These are phyloP conservation scores for Sinocyclocheilus rhinocerous DNA, from an alignment of 2,113 vertebrate genomes.

Conservation along the genomic window DNA sequence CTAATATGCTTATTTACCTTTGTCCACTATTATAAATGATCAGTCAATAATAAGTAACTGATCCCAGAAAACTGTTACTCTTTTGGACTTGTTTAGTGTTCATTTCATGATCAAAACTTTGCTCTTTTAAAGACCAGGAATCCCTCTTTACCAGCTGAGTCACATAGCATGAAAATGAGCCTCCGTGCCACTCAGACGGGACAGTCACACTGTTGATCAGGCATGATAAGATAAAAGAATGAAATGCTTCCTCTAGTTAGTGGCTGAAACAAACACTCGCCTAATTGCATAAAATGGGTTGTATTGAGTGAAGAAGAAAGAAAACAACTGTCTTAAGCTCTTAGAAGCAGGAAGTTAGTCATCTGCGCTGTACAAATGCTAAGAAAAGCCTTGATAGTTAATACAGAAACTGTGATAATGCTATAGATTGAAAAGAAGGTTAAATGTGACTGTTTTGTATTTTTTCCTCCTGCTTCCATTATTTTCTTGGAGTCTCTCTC, in stretches of 20 bases:
- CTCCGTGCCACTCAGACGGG: not conserved
- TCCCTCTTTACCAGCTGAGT: not conserved
- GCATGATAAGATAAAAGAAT: constrained; percentile 66
- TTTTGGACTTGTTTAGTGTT: not conserved
- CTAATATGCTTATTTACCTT: too few species aligned
- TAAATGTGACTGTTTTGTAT: not conserved
- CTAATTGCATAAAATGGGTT: constrained; percentile 22
- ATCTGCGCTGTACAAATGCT: not conserved
- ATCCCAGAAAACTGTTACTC: not conserved
- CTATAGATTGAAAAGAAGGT: not conserved
- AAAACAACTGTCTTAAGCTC: not conserved
- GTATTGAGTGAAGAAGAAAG: not conserved
- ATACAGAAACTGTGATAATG: not conserved
- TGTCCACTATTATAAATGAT: not conserved
- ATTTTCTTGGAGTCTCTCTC: not conserved
- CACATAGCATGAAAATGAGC: not conserved
- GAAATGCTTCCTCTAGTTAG: constrained; percentile 71
- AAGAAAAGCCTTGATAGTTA: not conserved
- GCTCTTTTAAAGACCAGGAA: not conserved
- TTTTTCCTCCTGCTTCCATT: not conserved
- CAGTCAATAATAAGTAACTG: not conserved
- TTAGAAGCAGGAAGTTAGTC: not conserved
- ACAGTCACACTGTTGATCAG: constrained; percentile 8
- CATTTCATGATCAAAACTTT: not conserved
- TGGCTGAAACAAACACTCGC: constrained; percentile 46